These are phyloP conservation scores for Mesorhabditis sp. DNA, from an alignment of 2,888 invertebrate species.

Conservation along the genomic window DNA sequence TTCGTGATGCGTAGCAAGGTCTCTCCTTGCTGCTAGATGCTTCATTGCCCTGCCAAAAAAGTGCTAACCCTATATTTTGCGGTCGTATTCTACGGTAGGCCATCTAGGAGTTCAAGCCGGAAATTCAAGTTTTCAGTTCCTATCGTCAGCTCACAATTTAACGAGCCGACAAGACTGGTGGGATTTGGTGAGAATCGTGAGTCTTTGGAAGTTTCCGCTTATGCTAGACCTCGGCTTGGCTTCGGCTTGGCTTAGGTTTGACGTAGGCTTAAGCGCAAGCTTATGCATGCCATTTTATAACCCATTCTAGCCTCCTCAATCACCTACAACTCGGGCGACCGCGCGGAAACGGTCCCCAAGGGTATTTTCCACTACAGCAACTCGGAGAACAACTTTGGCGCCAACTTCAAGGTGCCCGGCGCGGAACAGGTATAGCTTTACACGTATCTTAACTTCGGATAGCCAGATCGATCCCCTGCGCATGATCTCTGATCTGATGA, in stretches of 20 bases:
- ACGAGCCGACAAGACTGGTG: background rate
- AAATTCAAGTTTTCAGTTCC: background rate
- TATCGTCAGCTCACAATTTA: background rate
- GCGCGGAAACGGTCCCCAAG: background rate
- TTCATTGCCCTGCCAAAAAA: background rate
- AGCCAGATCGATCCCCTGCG: background rate
- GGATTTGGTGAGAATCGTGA: background rate
- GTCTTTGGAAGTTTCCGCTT: background rate
- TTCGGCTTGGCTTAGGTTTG: too few relatives aligned
- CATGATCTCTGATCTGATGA: constrained; percentile 4
- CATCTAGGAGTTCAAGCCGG: background rate
- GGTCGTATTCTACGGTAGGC: background rate
- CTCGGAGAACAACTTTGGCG: background rate
- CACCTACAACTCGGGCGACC: background rate
- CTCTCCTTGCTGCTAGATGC: background rate
- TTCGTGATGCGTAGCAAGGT: background rate
- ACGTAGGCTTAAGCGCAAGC: too few relatives aligned
- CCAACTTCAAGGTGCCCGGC: background rate
- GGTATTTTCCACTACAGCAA: constrained; percentile 4
- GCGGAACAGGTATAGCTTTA: background rate
- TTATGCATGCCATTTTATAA: background rate
- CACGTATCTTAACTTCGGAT: background rate
- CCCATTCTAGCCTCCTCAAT: background rate
- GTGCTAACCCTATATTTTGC: background rate
- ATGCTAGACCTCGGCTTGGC: background rate